phyloP scores from a whole-genome alignment of 1,140 invertebrate species.

The Diploscapter pachys region DNA sequence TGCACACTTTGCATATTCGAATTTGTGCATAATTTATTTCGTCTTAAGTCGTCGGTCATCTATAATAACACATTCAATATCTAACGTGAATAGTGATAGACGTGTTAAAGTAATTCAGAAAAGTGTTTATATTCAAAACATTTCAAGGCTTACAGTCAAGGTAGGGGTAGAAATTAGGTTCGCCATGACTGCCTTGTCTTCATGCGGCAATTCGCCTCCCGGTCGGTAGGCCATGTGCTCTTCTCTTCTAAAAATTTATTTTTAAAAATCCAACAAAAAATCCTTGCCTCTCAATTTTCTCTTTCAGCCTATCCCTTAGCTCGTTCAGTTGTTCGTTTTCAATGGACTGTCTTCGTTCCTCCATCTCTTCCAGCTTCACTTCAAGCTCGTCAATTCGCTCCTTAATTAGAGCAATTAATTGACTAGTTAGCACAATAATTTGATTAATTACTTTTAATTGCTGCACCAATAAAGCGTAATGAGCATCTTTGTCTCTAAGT shows the following conservation, averaged over 20 bases:
- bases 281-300: slow-evolving; percentile 8
- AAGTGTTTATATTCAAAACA: too few species aligned
- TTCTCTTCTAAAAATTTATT: neutral
- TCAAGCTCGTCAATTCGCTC: slow-evolving; percentile 53
- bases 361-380: slow-evolving; percentile 38
- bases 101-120: too few species aligned
- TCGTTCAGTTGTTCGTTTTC: slow-evolving; percentile 13
- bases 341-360: slow-evolving; percentile 21
- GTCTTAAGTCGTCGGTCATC: too few species aligned
- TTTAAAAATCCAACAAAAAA: too few species aligned
- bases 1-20: too few species aligned
- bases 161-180: slow-evolving; percentile 8
- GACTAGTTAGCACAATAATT: too few species aligned
- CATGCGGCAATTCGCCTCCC: slow-evolving; percentile 23
- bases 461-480: slow-evolving; percentile 44
- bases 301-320: slow-evolving; percentile 14
- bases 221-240: slow-evolving; percentile 21
- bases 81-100: too few species aligned
- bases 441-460: slow-evolving; percentile 6
- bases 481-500: slow-evolving; percentile 51
- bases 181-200: slow-evolving; percentile 37
- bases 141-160: too few species aligned
- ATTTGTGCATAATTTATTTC: too few species aligned
- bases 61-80: too few species aligned
- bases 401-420: slow-evolving; percentile 32